Base-by-base conservation (phyloP, 2,797 vertebrate species). In the Setipinna tenuifilis region DNA sequence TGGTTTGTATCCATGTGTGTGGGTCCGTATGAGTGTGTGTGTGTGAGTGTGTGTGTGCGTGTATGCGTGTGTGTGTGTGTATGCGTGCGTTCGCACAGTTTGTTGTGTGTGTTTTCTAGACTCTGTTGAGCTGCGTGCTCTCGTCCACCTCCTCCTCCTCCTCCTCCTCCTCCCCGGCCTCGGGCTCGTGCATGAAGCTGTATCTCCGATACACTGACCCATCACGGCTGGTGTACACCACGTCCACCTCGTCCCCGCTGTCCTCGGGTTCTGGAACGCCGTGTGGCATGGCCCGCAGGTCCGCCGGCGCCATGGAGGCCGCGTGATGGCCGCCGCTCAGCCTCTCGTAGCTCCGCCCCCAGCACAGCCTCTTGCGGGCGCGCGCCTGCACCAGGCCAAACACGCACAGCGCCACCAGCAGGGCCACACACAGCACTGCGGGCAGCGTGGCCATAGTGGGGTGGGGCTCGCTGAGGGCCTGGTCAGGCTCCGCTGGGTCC, bases 141-240 rank as follows among this genome's bases (percentile, higher is more conserved):
- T 94, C 93, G 25, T 91, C 90, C n/a, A 80, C 90, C 5, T 91
- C 91, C 57, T 91, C 92, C 68, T 88, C 84, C 59, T 59, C 82
- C 50, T 87, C 85, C 21, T 82, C 14, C 61, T 87, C 90, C 54
- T 89, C 89, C 3, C 93, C 92, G 0, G 89, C 82, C 85, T 95
- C 94, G 61, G 92, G 92, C 83, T 95, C 94, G 0, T 94, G 92
- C 48, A 95, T 93, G 81, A 92, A 91, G 85, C 93, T 94, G 90
- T 93, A 92, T 61, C 95, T 93, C 1, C 94, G 92, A 68, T 94
- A 93, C 2, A 95, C 90, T 0, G 88, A 96, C 17, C 95, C 96
- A 0, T 94, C 95, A 80, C 88, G 91, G 57, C 95, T 95, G 83
- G 95, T 95, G 93, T 96, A 96, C 81, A 96, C 95, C 85, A 97